Base-by-base conservation (phyloP, 1,140 invertebrate genomes). In the Drosophila littoralis region DNA sequence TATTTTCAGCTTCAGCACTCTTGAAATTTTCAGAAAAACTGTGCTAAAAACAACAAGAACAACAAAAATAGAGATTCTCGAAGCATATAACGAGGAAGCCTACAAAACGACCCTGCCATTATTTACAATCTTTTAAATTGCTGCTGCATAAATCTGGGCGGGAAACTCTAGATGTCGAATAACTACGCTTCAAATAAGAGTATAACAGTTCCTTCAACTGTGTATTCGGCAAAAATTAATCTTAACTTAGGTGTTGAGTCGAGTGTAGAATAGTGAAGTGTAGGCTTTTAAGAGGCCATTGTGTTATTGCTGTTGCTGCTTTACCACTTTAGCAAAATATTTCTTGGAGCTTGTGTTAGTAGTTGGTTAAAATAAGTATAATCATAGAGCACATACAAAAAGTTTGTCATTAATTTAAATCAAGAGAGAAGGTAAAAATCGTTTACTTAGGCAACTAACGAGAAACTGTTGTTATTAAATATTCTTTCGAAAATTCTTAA, bases 1-100 rank as follows among this genome's bases (percentile, higher is more conserved):
- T 42, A 9, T 15, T 61, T 38, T 55, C 43, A 48, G 36, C 43
- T 43, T 67, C 22, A 60, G 36, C 46, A 51, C 43, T 50, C 51
- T 35, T 33, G 8, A 42, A 33, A 22, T 64, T 36, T 35, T 42
- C 22, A 52, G 33, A 35, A 52, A 63, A 72, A 86, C 66, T 85
- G 69, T 86, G 81, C 81, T 84, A 84, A 80, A 83, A 78, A 83
- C 83, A 88, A 88, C 83, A 86, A 88, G 83, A 88, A 88, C 79
- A 88, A 88, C 84, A 88, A 86, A 89, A 91, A 91, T 91, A 91
- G 88, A 91, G 54, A 77, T 91, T 91, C 88, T 91, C 88, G 89
- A 91, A 91, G 88, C 88, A 91, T 91, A 91, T 91, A 83, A 80
- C 80, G 77, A 84, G 75, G 79, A 83, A 83, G 82, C 75, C 79